Evolutionary conservation across 2,113 vertebrate species (phyloP).

Genomic region (Gallinago undulata): DNA sequence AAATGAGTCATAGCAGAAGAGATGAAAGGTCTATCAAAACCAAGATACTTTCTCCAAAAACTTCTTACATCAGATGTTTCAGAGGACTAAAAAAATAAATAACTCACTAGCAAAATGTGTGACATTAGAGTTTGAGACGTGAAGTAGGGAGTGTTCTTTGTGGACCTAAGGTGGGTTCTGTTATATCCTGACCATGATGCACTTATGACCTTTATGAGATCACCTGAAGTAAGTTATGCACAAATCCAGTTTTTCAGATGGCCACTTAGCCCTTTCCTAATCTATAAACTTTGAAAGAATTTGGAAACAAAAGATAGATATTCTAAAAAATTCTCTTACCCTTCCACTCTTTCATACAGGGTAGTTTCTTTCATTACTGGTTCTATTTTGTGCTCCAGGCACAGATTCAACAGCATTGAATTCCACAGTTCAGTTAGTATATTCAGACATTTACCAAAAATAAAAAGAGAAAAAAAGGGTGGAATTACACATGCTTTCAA

Average conservation of each 20-base stretch:
- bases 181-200: background rate
- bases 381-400: background rate
- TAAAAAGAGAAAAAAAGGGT: conserved; percentile 3
- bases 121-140: background rate
- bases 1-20: conserved; percentile 14
- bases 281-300: conserved; percentile 21
- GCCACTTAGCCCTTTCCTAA: background rate
- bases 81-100: conserved; percentile 1
- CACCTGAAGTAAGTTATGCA: background rate
- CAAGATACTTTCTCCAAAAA: background rate
- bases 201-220: background rate
- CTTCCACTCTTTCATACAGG: background rate
- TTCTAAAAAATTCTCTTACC: background rate
- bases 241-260: conserved; percentile 28
- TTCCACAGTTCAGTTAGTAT: conserved; percentile 52
- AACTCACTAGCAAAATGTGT: background rate
- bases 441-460: conserved; percentile 26
- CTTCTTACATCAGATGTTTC: conserved; percentile 14
- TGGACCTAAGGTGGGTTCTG: background rate
- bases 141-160: background rate
- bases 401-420: conserved; percentile 19
- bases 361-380: background rate
- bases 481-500: background rate
- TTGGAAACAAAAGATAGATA: background rate
- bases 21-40: conserved; percentile 29